phyloP scores from a whole-genome alignment of 2,888 invertebrate species.

The Cheilosia urbana region DNA sequence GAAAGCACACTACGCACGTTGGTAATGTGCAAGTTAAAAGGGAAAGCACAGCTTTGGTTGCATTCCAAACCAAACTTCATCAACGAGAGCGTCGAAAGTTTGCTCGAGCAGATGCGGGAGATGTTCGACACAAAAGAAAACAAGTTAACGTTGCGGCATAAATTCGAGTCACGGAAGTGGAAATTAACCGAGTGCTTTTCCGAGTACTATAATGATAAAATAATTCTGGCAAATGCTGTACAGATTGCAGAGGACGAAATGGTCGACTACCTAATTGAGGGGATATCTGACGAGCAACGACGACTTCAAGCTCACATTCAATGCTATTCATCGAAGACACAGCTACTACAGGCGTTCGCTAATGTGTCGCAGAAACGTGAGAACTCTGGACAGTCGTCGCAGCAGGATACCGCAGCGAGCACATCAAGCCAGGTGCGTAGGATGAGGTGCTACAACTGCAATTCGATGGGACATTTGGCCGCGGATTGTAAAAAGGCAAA shows the following conservation, averaged over 20 bases:
- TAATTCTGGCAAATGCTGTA: too few relatives aligned
- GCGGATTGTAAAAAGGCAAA: too few relatives aligned
- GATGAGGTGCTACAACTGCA: too few relatives aligned
- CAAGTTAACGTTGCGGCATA: neutral
- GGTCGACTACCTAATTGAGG: too few relatives aligned
- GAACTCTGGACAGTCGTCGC: neutral
- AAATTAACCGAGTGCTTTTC: too few relatives aligned
- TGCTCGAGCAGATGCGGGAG: neutral
- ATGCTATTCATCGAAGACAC: neutral
- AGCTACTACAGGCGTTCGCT: neutral
- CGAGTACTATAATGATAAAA: too few relatives aligned
- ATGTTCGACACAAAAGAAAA: neutral
- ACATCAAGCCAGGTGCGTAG: neutral
- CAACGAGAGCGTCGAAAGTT: neutral
- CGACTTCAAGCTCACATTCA: neutral
- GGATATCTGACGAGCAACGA: neutral
- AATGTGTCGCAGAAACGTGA: neutral
- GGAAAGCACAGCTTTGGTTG: neutral
- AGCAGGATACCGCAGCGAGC: neutral
- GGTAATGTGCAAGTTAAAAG: neutral
- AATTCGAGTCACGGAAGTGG: too few relatives aligned
- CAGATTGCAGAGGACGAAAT: too few relatives aligned
- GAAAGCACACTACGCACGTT: too few relatives aligned
- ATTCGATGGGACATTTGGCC: too few relatives aligned
- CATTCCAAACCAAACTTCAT: neutral